Evolutionary conservation across 1,140 invertebrate species (phyloP).

Genomic region (Pomacea maculata): DNA sequence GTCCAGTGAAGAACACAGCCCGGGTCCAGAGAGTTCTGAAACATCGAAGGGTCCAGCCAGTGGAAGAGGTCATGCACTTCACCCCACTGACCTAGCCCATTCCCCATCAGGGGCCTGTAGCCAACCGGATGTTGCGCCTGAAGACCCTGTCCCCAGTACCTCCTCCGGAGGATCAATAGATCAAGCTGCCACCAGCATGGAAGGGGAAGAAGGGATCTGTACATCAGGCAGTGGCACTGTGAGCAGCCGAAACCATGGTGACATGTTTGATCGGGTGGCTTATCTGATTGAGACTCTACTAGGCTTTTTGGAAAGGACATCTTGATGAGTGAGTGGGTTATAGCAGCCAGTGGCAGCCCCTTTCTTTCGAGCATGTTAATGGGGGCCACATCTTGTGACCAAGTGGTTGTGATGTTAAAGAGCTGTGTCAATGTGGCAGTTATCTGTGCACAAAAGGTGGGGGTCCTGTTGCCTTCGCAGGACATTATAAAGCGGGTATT

Average conservation of each 20-base stretch:
- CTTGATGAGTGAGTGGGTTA: background rate
- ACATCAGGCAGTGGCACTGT: conserved; percentile 16
- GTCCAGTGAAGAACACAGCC: background rate
- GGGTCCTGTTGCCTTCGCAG: too few species aligned
- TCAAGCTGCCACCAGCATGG: background rate
- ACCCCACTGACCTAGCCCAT: too few species aligned
- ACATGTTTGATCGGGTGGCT: conserved; percentile 47
- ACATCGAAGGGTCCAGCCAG: background rate
- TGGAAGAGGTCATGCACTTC: too few species aligned
- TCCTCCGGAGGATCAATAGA: background rate
- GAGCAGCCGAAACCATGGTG: conserved; percentile 36
- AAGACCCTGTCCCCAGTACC: background rate
- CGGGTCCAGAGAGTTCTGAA: background rate
- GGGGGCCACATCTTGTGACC: background rate
- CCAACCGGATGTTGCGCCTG: too few species aligned
- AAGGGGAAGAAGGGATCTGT: background rate
- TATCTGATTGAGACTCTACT: conserved; percentile 54
- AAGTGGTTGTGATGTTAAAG: background rate
- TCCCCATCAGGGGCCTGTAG: too few species aligned
- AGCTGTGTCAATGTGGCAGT: background rate
- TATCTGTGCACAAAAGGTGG: too few species aligned
- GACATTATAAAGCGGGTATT: too few species aligned
- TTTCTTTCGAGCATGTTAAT: background rate
- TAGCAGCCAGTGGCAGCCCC: background rate
- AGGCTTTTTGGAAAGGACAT: conserved; percentile 42